Percentiles rank a stretch among this genome's conserved stretches.
phyloP scores from a whole-genome alignment of 2,888 invertebrate genomes.

The Epinotia brunnichana region DNA sequence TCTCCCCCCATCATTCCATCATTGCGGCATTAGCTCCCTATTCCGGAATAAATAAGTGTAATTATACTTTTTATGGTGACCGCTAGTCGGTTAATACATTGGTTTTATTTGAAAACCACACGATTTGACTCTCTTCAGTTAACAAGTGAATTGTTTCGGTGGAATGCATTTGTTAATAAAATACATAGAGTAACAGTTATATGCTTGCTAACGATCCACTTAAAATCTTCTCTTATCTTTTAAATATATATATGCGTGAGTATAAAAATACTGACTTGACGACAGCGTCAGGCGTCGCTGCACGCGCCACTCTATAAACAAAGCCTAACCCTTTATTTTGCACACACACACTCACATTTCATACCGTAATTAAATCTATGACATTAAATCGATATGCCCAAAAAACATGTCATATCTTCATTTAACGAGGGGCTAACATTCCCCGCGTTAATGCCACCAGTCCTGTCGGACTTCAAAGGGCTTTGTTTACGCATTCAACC shows the following conservation, averaged over 20 bases:
- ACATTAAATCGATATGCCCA: slow-evolving; percentile 22
- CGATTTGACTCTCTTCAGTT: no score
- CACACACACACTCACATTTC: not conserved
- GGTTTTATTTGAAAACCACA: no score
- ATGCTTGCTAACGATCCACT: no score
- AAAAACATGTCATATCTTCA: slow-evolving; percentile 29
- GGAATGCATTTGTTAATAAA: not conserved
- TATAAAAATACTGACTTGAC: no score
- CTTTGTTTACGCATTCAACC: slow-evolving; percentile 58
- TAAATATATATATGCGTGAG: no score
- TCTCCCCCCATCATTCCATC: slow-evolving; percentile 52
- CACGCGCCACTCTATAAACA: not conserved
- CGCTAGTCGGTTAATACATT: not conserved
- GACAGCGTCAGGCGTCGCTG: no score
- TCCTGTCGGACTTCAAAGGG: slow-evolving; percentile 48
- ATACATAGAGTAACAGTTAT: not conserved
- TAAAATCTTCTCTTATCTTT: no score
- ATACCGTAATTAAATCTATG: not conserved
- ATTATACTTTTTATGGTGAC: slow-evolving; percentile 47
- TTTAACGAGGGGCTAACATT: slow-evolving; percentile 31
- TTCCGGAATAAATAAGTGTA: slow-evolving; percentile 52
- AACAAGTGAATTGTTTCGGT: no score
- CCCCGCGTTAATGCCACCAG: slow-evolving; percentile 34
- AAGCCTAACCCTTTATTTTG: not conserved
- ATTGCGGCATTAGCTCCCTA: slow-evolving; percentile 42